A percentile compares a stretch with the other conserved stretches of the same genome.
These are phyloP conservation scores for Condylostylus longicornis DNA, from an alignment of 1,140 invertebrate species.

Conservation along the genomic window DNA sequence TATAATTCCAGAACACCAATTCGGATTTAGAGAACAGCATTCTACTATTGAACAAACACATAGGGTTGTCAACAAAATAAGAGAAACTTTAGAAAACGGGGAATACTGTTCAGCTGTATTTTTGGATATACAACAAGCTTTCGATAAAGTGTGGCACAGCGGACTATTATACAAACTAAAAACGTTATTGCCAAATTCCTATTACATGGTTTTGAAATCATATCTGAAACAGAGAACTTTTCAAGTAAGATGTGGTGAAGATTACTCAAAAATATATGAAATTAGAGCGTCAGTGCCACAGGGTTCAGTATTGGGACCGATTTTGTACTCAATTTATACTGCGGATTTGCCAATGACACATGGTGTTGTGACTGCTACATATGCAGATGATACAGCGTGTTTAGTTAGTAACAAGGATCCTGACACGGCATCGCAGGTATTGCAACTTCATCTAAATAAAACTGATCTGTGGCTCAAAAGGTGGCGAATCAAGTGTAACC, in stretches of 20 bases:
- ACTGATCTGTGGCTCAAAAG: too few species aligned
- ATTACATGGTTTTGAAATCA: slow-evolving; percentile 13
- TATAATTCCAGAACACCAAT: slow-evolving; percentile 12
- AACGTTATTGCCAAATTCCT: slow-evolving; percentile 8
- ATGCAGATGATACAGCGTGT: slow-evolving; percentile 18
- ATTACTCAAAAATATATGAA: slow-evolving; percentile 5
- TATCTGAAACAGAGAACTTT: slow-evolving; percentile 13
- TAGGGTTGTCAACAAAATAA: slow-evolving; percentile 10
- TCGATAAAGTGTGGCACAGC: slow-evolving; percentile 25
- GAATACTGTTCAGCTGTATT: slow-evolving; percentile 21
- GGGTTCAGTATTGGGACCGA: slow-evolving; percentile 10
- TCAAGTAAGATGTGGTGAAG: slow-evolving; percentile 10
- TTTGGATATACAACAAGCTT: slow-evolving; percentile 22
- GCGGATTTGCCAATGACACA: slow-evolving; percentile 9
- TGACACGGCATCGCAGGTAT: too few species aligned
- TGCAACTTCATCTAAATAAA: too few species aligned
- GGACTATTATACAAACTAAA: slow-evolving; percentile 20
- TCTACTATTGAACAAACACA: slow-evolving; percentile 18
- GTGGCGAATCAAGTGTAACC: too few species aligned
- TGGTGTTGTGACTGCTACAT: slow-evolving; percentile 7
- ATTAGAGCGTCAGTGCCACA: slow-evolving; percentile 15
- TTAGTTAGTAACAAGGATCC: too few species aligned
- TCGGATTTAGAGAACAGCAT: slow-evolving; percentile 18
- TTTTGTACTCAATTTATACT: slow-evolving; percentile 12
- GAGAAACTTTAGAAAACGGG: slow-evolving; percentile 14